Evolutionary conservation across 2,888 invertebrate species (phyloP).

Genomic region (Lasioglossum morio): DNA sequence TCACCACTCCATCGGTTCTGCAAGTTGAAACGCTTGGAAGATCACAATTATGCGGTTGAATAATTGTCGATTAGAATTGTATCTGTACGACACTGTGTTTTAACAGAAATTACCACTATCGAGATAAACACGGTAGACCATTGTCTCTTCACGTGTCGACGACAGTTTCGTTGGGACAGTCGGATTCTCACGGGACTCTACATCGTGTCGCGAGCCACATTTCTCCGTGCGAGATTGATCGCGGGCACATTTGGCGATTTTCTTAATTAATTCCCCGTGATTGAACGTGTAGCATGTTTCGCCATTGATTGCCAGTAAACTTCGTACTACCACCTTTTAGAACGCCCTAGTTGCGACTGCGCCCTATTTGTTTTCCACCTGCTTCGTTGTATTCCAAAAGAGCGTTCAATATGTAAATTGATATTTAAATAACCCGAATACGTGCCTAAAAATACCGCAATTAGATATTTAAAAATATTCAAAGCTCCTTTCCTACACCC

Average conservation of each 20-base stretch:
- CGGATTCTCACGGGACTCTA: conserved; percentile 3
- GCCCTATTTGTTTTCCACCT: conserved; percentile 37
- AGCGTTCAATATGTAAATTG: conserved; percentile 18
- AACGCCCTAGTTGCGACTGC: conserved; percentile 60
- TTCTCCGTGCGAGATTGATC: conserved; percentile 10
- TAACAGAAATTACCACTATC: conserved; percentile 23
- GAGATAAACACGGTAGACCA: conserved; percentile 15
- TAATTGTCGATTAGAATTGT: conserved; percentile 7
- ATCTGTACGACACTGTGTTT: conserved; percentile 22
- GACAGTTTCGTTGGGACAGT: neutral
- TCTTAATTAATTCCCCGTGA: conserved; percentile 38
- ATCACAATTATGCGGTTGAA: conserved; percentile 48
- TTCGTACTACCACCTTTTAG: conserved; percentile 43
- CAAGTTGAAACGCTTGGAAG: conserved; percentile 46
- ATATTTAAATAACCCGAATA: conserved; percentile 12
- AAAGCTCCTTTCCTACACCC: neutral
- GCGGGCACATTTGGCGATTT: conserved; percentile 25
- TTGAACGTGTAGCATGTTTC: conserved; percentile 37
- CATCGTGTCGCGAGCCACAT: neutral
- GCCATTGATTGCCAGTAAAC: conserved; percentile 70
- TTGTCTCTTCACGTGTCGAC: neutral
- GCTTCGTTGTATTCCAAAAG: conserved; percentile 20
- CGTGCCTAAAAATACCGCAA: conserved; percentile 4
- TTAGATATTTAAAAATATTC: conserved; percentile 13
- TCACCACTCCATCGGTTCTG: conserved; percentile 29